Evolutionary conservation across 2,113 vertebrate species (phyloP), one percentile per base, ranked within the genome.

Genomic region (Smithornis capensis): DNA sequence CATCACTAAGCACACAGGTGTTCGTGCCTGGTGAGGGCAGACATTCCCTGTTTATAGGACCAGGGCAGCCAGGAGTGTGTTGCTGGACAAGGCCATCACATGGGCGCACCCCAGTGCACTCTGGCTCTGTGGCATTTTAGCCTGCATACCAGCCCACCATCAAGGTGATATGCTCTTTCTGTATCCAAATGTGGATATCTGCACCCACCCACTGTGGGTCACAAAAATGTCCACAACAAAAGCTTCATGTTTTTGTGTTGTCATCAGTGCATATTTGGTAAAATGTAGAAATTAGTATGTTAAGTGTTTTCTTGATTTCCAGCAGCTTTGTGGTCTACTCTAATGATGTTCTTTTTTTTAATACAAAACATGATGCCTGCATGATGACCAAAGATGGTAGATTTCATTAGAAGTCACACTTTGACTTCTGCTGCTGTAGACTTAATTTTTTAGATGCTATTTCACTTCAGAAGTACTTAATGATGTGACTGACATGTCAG

Each of bases 11-110:
- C 2, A 1, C 0, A 1, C 29, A 12, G 47, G 18, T 18, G 11
- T 28, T 69, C 5, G 0, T 49, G 38, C 10, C 19, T 50, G 33
- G 18, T 0, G 2, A 71, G 33, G 40, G 25, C 75, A 50, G 21
- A 3, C 0, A 2, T 62, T 45, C 33, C 23, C 28, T 2, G 0
- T 0, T 0, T 9, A 4, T 0, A 1, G 31, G 13, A 16, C 24
- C 9, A 14, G 38, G 62, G 21, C 45, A 29, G 35, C 18, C 27
- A 35, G 35, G 12, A 44, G 4, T 2, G 10, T 19, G 8, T 74
- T 29, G 4, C 22, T 1, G 3, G 55, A 9, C 37, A 35, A 45
- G 19, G 42, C 33, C 1, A 1, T 49, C 4, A 3, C 3, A 1
- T 27, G 0, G 0, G 33, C 59, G 7, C 0, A 3, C n/a, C 23